Evolutionary conservation across 2,888 invertebrate genomes (phyloP), one percentile per base, ranked within the genome.

Genomic region (Diadegma fenestrale): DNA sequence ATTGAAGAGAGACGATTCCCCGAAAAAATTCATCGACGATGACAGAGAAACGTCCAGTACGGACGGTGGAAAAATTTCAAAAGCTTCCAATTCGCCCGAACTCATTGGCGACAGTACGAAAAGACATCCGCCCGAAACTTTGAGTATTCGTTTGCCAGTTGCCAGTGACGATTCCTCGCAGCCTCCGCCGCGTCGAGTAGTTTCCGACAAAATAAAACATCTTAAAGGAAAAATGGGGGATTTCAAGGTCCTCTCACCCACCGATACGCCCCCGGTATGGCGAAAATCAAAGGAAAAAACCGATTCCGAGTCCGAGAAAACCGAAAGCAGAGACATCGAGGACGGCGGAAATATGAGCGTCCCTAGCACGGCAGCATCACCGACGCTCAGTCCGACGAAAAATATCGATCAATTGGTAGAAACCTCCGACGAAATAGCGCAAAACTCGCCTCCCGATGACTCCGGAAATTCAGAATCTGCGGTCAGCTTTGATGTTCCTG

Each of bases 401-500:
- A 79, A 83, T 77, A 26, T 51, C 75, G 72, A 79, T 51, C 63
- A 72, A 5, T 64, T 80, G 68, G 17, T 77, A 88, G 91, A 90
- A 66, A 88, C 88, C 10, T 17, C 72, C n/a, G 82, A 69, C 48
- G 89, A 88, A 22, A 84, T 87, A 26, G 82, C 84, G n/a, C 84
- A 80, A 22, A 87, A 86, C 1, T 88, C 88, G 6, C 82, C 87
- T 19, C 84, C 86, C 0, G 82, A 86, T 6, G 87, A 48, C 77
- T 80, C 72, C 43, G 73, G 68, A 22, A 85, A 83, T 68, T 84
- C 89, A 0, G 94, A 94, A 88, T 88, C 87, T 30, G 92, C 93
- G 0, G 90, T 94, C 3, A 94, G 93, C 84, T 93, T 94, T 58
- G 94, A 94, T 72, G 91, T 92, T 75, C 93, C 92, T 7, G 92